Percentiles rank a stretch among this genome's conserved stretches.
Conservation (phyloP, 2,888 invertebrate genomes). For the Galerucella calmariensis region DNA sequence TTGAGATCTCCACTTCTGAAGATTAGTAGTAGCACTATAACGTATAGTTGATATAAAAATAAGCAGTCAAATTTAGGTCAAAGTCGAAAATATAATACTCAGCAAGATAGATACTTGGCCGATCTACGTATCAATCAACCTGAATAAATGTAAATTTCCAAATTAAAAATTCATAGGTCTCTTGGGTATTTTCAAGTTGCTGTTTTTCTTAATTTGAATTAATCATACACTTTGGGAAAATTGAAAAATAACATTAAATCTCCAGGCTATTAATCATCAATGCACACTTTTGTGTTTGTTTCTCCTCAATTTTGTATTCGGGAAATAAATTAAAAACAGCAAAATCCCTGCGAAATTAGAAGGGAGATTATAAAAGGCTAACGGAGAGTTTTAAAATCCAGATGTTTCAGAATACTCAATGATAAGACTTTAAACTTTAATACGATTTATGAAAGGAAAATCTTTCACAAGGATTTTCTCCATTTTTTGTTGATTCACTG, state of each 20-base stretch:
- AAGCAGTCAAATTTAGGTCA: too few species aligned
- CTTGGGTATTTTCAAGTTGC: not conserved
- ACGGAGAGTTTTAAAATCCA: slow-evolving; percentile 36
- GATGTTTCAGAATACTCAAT: slow-evolving; percentile 14
- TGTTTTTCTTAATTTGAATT: slow-evolving; percentile 25
- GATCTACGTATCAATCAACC: too few species aligned
- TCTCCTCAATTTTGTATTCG: slow-evolving; percentile 36
- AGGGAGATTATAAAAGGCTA: slow-evolving; percentile 45
- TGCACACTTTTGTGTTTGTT: slow-evolving; percentile 35
- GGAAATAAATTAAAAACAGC: slow-evolving; percentile 35
- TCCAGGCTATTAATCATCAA: slow-evolving; percentile 34
- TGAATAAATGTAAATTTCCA: not conserved
- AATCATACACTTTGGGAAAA: slow-evolving; percentile 30
- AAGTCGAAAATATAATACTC: too few species aligned
- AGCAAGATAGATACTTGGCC: too few species aligned
- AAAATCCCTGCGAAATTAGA: slow-evolving; percentile 31
- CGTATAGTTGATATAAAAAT: too few species aligned
- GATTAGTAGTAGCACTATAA: too few species aligned
- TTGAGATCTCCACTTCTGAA: not conserved
- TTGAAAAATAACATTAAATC: slow-evolving; percentile 34
- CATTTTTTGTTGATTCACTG: too few species aligned
- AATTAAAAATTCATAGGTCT: slow-evolving; percentile 24
- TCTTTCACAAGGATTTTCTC: not conserved
- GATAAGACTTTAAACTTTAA: slow-evolving; percentile 21
- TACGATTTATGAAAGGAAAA: slow-evolving; percentile 4